These are phyloP conservation scores for Cranoglanis bouderius DNA, from an alignment of 2,113 vertebrate genomes.

Conservation along the genomic window DNA sequence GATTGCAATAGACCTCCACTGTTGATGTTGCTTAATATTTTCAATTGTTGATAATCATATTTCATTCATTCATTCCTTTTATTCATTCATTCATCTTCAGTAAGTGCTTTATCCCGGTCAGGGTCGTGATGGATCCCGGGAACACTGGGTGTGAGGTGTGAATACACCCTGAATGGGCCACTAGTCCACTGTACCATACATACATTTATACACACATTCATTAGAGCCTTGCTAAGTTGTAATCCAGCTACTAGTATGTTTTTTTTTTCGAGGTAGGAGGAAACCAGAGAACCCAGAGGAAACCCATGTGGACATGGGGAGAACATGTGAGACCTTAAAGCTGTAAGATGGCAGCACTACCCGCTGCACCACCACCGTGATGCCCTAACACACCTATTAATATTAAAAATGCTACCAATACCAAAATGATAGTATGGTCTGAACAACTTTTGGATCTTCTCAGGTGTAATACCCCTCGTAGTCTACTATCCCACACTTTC, in stretches of 20 bases:
- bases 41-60: background rate
- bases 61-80: background rate
- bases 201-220: background rate
- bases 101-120: background rate
- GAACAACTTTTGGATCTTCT: background rate
- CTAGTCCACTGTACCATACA: background rate
- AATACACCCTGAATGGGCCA: background rate
- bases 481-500: too few relatives aligned
- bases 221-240: background rate
- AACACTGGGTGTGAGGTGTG: too few relatives aligned
- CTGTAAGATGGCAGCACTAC: too few relatives aligned
- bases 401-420: background rate
- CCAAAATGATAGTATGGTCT: background rate
- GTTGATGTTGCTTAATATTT: background rate
- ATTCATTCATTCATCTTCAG: constrained; percentile 2
- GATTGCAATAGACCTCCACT: background rate
- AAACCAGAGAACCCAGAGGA: background rate
- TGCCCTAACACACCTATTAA: background rate
- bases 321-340: background rate
- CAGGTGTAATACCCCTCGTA: background rate
- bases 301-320: too few relatives aligned
- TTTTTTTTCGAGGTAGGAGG: background rate
- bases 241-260: background rate
- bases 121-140: background rate
- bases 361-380: background rate